A percentile compares a stretch with the other conserved stretches of the same genome.
phyloP scores from a whole-genome alignment of 53 echinoderm and acorn worm genomes.

The Antedon mediterranea region DNA sequence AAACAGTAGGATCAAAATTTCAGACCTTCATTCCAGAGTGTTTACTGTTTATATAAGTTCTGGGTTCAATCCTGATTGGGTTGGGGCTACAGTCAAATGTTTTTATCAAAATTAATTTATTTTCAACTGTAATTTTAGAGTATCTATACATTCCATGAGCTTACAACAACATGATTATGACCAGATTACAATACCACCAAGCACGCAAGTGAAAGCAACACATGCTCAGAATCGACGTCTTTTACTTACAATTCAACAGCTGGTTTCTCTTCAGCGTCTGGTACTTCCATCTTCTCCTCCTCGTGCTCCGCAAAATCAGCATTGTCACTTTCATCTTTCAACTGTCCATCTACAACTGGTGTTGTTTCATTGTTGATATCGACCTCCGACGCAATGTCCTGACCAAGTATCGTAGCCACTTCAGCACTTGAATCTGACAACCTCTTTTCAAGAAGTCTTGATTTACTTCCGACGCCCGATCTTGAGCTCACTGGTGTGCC shows the following conservation, averaged over 20 bases:
- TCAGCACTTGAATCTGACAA: constrained; percentile 91
- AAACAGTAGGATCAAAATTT: too few relatives aligned
- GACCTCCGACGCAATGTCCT: constrained; percentile 14
- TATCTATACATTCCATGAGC: too few relatives aligned
- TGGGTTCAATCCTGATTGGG: too few relatives aligned
- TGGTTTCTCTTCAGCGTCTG: not conserved
- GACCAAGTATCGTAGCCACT: constrained; percentile 68
- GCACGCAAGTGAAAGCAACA: too few relatives aligned
- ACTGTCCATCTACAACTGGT: not conserved
- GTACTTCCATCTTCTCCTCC: constrained; percentile 6
- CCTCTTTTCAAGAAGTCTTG: constrained; percentile 61
- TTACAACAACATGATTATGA: too few relatives aligned
- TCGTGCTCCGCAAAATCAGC: not conserved
- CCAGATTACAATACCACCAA: too few relatives aligned
- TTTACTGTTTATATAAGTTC: too few relatives aligned
- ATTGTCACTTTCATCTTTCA: not conserved
- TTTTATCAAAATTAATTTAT: too few relatives aligned
- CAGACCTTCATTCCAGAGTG: too few relatives aligned
- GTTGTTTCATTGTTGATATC: constrained; percentile 15
- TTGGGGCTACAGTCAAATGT: too few relatives aligned
- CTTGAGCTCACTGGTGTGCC: not conserved
- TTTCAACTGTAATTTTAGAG: too few relatives aligned
- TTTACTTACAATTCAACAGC: not conserved
- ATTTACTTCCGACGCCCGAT: not conserved
- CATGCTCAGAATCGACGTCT: too few relatives aligned